These are phyloP conservation scores for Deilephila porcellus DNA, from an alignment of 2,888 invertebrate genomes.

Conservation along the genomic window DNA sequence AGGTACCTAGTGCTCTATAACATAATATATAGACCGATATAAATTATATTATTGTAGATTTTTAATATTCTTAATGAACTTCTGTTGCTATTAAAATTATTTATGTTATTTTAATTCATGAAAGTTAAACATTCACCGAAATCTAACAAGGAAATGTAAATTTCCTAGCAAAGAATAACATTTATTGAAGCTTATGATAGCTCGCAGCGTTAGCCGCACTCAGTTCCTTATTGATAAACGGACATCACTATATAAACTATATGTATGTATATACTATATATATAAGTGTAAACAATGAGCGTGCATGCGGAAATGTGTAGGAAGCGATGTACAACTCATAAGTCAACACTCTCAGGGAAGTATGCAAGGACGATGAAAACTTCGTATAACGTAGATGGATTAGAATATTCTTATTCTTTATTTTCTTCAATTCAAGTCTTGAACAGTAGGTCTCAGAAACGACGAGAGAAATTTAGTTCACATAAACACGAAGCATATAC, in stretches of 20 bases:
- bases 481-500: too few species aligned
- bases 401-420: too few species aligned
- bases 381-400: too few species aligned
- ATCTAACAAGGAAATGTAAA: not conserved
- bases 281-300: conserved; percentile 3
- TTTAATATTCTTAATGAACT: too few species aligned
- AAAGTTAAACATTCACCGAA: not conserved
- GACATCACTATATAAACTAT: not conserved
- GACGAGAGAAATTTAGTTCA: too few species aligned
- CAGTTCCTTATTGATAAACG: conserved; percentile 18
- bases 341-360: conserved; percentile 5
- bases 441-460: too few species aligned
- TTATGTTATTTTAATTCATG: too few species aligned
- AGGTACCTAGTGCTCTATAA: too few species aligned
- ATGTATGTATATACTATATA: not conserved
- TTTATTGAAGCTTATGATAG: not conserved
- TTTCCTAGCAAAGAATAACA: not conserved
- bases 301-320: conserved; percentile 20
- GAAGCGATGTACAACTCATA: not conserved
- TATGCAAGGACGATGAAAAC: conserved; percentile 7
- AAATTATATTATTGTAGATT: too few species aligned
- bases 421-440: too few species aligned
- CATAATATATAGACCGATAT: too few species aligned
- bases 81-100: too few species aligned
- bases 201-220: not conserved